Percentiles rank a stretch among this genome's conserved stretches.
Evolutionary conservation across 2,113 vertebrate species (phyloP).

Genomic region (Gracilinanus agilis): DNA sequence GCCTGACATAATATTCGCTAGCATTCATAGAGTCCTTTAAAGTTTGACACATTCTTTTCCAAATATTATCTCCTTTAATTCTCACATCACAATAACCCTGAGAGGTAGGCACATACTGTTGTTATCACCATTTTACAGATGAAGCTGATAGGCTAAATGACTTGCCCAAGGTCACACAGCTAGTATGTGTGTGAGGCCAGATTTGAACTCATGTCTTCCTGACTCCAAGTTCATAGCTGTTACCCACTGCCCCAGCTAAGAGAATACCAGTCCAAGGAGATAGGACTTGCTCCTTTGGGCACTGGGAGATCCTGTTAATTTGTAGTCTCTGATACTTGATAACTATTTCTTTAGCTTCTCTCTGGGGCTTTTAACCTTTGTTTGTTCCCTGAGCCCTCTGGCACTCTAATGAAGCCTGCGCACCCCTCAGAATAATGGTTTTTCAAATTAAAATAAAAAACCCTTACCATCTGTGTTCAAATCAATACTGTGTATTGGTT

Average conservation of each 20-base stretch:
- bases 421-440: not conserved
- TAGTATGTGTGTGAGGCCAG: not conserved
- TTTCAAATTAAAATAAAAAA: too few relatives aligned
- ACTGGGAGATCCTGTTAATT: not conserved
- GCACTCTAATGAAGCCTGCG: not conserved
- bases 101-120: not conserved
- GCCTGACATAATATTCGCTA: not conserved
- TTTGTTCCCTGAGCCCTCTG: not conserved
- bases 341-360: not conserved
- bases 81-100: not conserved
- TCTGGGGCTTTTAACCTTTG: not conserved
- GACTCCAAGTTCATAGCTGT: not conserved
- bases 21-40: not conserved
- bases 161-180: not conserved
- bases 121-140: not conserved
- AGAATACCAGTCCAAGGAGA: not conserved
- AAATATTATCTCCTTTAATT: not conserved
- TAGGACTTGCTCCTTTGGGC: not conserved
- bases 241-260: not conserved
- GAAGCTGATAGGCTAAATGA: not conserved
- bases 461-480: too few relatives aligned
- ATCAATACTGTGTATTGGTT: too few relatives aligned
- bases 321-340: not conserved
- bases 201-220: not conserved
- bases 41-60: not conserved